A percentile compares a stretch with the other conserved stretches of the same genome.
Conservation (phyloP, 2,113 vertebrate species). For the Sula dactylatra region DNA sequence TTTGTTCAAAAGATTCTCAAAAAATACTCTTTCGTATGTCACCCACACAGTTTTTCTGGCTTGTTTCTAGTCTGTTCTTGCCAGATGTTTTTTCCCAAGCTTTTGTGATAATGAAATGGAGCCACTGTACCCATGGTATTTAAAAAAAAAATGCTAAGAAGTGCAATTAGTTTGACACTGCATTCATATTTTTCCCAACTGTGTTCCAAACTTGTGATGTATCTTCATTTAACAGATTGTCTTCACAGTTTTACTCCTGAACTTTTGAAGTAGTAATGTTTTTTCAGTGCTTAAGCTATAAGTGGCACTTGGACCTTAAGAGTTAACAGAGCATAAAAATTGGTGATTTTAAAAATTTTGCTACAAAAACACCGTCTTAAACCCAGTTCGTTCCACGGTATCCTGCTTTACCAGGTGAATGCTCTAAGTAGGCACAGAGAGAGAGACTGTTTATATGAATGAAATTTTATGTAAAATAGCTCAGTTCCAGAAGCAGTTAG, state of each 20-base stretch:
- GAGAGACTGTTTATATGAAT: neutral
- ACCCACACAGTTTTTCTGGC: conserved; percentile 16
- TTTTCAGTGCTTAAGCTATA: neutral
- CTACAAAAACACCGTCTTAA: neutral
- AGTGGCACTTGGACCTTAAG: neutral
- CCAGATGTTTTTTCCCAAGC: conserved; percentile 28
- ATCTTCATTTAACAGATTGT: neutral
- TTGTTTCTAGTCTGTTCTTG: neutral
- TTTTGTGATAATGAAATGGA: conserved; percentile 13
- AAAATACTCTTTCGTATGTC: neutral
- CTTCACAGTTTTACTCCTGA: neutral
- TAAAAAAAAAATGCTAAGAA: neutral
- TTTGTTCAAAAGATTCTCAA: neutral
- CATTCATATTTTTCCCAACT: neutral
- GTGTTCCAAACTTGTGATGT: neutral
- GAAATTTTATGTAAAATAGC: neutral
- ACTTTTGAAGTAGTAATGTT: neutral
- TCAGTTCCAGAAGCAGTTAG: neutral
- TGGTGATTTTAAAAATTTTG: neutral
- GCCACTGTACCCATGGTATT: neutral
- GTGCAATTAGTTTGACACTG: neutral
- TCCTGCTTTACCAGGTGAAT: neutral
- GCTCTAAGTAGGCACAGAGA: neutral
- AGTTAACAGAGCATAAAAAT: neutral
- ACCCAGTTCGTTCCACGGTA: neutral